Evolutionary conservation across 2,888 invertebrate species (phyloP), one percentile per base, ranked within the genome.

Genomic region (Cetonia aurata): DNA sequence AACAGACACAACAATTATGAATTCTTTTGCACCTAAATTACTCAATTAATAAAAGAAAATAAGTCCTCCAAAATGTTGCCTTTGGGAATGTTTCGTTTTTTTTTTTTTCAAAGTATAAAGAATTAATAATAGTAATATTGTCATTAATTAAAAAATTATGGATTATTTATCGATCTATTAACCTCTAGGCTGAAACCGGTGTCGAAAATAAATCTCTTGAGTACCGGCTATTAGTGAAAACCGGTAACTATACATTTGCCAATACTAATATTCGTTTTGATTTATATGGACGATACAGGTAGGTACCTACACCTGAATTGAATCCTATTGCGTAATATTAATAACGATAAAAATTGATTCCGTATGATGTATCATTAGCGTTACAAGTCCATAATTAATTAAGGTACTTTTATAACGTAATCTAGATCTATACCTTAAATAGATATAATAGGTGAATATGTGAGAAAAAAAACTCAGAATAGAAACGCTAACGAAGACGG

Each of bases 321-420:
- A 65, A 65, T 65, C 50, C 15, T 17, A 41, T 65, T 65, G 37
- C 62, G 46, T 65, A 65, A 62, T 48, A 15, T 12, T 50, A 62
- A 13, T 48, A 62, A 50, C 48, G 50, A 65, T 33, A 46, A 50
- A 31, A 52, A 37, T 33, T 6, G 50, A 65, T 50, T 37, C 33
- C 50, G 50, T 65, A 50, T n/a, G 62, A 65, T 65, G 19, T 37
- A 37, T 31, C 17, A 41, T 37, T 65, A 65, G 17, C 50, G 15
- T 50, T 50, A 19, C 50, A 19, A 48, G 37, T 15, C 48, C 12
- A 33, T 50, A 65, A 65, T 65, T 65, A 65, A 65, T 65, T 65
- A 65, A 65, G 25, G 37, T 50, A 65, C 50, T 50, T 37, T 50
- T 15, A 15, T 50, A 50, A 50, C 50, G 37, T 17, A 65, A 52